These are phyloP conservation scores for Yponomeuta sedellus DNA, from an alignment of 2,888 invertebrate genomes.

Conservation along the genomic window DNA sequence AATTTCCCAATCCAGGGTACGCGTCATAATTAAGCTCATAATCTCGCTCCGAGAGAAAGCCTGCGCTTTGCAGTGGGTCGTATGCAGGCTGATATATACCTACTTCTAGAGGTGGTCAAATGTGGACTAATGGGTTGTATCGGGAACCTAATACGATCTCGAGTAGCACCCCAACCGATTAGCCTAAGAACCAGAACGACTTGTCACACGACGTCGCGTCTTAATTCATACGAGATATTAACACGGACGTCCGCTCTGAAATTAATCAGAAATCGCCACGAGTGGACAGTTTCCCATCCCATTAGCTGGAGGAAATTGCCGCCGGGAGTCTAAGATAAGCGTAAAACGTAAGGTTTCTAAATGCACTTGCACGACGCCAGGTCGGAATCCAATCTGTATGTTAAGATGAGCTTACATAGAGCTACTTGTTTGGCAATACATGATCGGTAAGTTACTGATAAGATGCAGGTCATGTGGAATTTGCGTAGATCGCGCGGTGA, in stretches of 20 bases:
- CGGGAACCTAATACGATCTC: neutral
- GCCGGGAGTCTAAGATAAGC: constrained; percentile 63
- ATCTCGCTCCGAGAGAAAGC: too few species aligned
- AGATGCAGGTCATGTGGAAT: too few species aligned
- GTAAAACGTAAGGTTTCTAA: constrained; percentile 42
- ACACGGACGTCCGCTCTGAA: constrained; percentile 40
- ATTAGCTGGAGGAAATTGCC: constrained; percentile 70
- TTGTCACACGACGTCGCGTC: constrained; percentile 18
- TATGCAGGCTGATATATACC: too few species aligned
- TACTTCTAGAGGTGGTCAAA: too few species aligned
- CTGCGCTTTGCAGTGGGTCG: too few species aligned
- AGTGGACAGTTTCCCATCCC: constrained; percentile 49
- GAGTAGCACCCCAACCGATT: neutral
- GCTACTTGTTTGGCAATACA: too few species aligned
- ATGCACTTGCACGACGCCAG: constrained; percentile 10
- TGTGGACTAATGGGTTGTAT: too few species aligned
- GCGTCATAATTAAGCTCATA: too few species aligned
- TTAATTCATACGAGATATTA: constrained; percentile 41
- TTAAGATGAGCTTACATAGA: neutral
- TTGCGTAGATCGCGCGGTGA: too few species aligned
- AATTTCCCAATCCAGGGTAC: too few species aligned
- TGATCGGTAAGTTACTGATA: too few species aligned
- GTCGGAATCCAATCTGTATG: neutral
- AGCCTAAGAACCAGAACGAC: constrained; percentile 12
- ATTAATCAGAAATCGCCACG: constrained; percentile 51